Base-by-base conservation (phyloP, 2,797 vertebrate genomes). In the Pangasius larnaudii region DNA sequence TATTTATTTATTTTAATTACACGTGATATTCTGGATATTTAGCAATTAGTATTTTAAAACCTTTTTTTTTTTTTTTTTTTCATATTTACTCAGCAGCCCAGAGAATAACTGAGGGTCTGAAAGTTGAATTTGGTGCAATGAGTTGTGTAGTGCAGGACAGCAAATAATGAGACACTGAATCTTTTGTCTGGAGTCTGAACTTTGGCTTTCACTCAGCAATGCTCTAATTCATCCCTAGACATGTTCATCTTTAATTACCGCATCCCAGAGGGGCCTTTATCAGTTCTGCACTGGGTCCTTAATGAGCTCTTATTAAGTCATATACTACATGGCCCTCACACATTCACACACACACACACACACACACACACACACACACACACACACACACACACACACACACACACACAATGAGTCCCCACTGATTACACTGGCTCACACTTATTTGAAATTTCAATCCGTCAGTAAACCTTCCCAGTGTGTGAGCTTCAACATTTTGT, bases 241-340 rank as follows among this genome's bases (percentile, higher is more conserved):
- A 88, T 67, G 75, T 81, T 92, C 86, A 91, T 90, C 94, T 95
- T 95, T 95, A 95, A 96, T 96, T 95, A 95, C 93, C 67, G 39
- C 9, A 27, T 95, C 94, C 92, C 93, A 72, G 78, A 91, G 92
- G 94, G 88, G 91, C 91, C 89, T 93, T 94, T 95, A 95, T 95
- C 94, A 91, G 92, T 92, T 93, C 92, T 93, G 91, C 92, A 90
- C 92, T 93, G 85, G 91, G 92, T 88, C 92, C 93, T 92, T 95
- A 95, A 96, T 94, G 92, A 96, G 94, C 91, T 93, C 91, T 94
- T 95, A 95, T 95, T 94, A 95, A 95, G 93, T 93, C 87, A 84
- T 93, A 92, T 91, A 92, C 93, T 91, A 85, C 1, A 90, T 90
- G 92, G 88, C 69, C 93, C 30, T 42, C 84, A 87, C 90, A 86